A percentile compares a stretch with the other conserved stretches of the same genome.
These are phyloP conservation scores for Eudyptes chrysolophus DNA, from an alignment of 2,113 vertebrate genomes.

Conservation along the genomic window DNA sequence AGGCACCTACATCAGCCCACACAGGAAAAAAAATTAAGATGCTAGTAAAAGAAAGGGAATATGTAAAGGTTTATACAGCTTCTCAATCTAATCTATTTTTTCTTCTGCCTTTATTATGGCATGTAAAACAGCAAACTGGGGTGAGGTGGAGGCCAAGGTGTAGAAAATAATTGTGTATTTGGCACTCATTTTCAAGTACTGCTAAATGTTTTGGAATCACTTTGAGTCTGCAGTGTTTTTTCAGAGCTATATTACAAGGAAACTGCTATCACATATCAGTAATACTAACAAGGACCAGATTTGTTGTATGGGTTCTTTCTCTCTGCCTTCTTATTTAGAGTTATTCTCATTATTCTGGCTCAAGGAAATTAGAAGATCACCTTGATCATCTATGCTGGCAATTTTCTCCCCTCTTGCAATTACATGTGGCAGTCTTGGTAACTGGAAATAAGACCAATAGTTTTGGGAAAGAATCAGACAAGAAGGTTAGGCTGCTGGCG, in stretches of 20 bases:
- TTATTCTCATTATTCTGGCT: background rate
- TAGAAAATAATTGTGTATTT: background rate
- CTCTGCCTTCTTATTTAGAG: background rate
- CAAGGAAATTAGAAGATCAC: background rate
- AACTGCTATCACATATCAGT: background rate
- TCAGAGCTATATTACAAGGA: background rate
- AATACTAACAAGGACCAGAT: background rate
- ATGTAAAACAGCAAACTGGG: background rate
- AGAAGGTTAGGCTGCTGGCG: rapidly evolving
- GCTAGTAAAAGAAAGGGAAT: background rate
- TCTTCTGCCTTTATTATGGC: background rate
- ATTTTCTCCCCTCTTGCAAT: background rate
- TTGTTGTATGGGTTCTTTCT: background rate
- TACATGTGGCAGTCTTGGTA: background rate
- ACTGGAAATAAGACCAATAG: background rate
- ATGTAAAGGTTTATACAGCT: background rate
- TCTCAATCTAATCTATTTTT: background rate
- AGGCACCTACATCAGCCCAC: background rate
- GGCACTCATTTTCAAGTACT: background rate
- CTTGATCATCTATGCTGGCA: background rate
- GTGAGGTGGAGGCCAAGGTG: background rate
- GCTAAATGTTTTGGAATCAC: background rate
- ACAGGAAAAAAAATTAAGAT: background rate
- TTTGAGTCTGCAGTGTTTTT: background rate
- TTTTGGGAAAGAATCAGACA: background rate